Evolutionary conservation across 2,113 vertebrate genomes (phyloP).

Genomic region (Vidua macroura): DNA sequence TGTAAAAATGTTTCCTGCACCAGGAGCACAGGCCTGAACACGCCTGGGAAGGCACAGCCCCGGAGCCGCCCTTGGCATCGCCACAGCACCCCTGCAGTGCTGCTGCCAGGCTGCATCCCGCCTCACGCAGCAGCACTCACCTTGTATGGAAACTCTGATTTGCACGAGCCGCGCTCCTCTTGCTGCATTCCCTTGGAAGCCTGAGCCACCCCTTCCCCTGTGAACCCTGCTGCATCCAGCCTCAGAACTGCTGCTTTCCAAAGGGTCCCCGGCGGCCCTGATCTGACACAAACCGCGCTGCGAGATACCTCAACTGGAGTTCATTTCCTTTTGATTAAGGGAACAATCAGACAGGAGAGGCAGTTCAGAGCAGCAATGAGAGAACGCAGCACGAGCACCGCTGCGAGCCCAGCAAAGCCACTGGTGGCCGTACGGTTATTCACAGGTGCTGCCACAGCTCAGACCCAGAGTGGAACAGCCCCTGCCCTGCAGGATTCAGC

Average conservation of each 20-base stretch:
- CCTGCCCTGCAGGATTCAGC: not conserved
- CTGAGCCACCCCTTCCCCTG: not conserved
- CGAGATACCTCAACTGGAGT: not conserved
- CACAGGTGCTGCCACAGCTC: not conserved
- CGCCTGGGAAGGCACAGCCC: not conserved
- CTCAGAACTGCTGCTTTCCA: not conserved
- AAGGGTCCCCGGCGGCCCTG: not conserved
- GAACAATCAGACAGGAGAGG: not conserved
- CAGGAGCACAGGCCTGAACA: not conserved
- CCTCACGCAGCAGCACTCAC: not conserved
- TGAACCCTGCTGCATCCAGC: not conserved
- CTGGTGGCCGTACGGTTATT: not conserved
- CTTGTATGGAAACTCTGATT: fast-evolving
- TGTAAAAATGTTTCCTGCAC: fast-evolving
- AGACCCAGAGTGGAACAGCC: too few relatives aligned
- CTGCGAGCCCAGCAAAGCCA: fast-evolving
- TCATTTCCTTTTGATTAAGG: not conserved
- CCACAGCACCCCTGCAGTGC: not conserved
- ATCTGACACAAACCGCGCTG: not conserved
- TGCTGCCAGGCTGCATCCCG: not conserved
- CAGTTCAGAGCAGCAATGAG: not conserved
- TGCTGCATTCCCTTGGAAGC: fast-evolving
- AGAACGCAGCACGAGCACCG: fast-evolving
- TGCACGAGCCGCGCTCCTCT: not conserved
- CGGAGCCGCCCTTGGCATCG: not conserved